Evolutionary conservation across 2,113 vertebrate species (phyloP).

Genomic region (Leuciscus idus): DNA sequence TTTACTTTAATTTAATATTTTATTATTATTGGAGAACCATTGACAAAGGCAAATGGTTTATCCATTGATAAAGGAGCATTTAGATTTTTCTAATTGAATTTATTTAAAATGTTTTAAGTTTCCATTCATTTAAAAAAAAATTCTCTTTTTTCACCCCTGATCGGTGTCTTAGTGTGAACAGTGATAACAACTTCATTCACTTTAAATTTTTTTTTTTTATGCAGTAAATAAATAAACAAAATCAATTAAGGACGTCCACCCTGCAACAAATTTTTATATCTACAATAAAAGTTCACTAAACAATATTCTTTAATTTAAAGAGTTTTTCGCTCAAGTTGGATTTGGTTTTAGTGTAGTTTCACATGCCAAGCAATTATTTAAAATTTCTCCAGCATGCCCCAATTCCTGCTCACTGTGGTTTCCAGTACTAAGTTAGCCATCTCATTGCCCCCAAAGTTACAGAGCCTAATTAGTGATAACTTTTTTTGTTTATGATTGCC

Average conservation of each 20-base stretch:
- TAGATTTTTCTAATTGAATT: background rate
- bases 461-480: background rate
- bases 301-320: background rate
- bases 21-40: background rate
- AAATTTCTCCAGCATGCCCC: background rate
- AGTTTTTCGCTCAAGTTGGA: background rate
- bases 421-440: background rate
- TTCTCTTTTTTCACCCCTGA: background rate
- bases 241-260: background rate
- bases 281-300: background rate
- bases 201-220: background rate
- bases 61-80: background rate
- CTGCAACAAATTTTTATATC: background rate
- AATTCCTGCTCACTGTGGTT: background rate
- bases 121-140: background rate
- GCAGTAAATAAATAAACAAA: background rate
- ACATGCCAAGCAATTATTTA: background rate
- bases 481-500: background rate
- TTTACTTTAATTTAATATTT: no score
- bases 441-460: background rate
- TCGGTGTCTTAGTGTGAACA: background rate
- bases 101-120: background rate
- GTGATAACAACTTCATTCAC: no score
- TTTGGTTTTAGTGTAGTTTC: background rate
- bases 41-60: no score